These are phyloP conservation scores for Pachliopta kotzebuea DNA, from an alignment of 2,888 invertebrate genomes.

Conservation along the genomic window DNA sequence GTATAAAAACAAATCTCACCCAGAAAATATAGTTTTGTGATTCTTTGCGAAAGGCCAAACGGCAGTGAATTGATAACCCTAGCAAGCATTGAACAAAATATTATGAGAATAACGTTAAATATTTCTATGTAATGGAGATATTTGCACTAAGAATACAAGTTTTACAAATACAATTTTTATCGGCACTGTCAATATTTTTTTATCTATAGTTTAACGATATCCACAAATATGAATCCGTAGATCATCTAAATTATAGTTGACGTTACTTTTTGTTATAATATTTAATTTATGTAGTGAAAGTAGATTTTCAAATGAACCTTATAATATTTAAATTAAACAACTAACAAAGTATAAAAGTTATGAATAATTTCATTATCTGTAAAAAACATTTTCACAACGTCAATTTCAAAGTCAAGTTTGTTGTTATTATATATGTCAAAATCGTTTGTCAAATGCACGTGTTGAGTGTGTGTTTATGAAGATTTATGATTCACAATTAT, in stretches of 20 bases:
- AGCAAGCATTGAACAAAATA: constrained; percentile 72
- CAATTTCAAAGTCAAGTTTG: constrained; percentile 41
- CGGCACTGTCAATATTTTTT: not conserved
- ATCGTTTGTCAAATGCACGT: constrained; percentile 26
- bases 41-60: constrained; percentile 78
- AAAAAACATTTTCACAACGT: constrained; percentile 27
- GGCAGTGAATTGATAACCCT: constrained; percentile 81
- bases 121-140: not conserved
- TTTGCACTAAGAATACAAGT: not conserved
- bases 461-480: not conserved
- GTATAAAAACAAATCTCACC: constrained; percentile 46
- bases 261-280: not conserved
- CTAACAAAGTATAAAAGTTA: not conserved
- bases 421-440: constrained; percentile 17
- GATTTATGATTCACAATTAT: not conserved
- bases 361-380: too few relatives aligned
- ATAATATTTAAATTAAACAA: not conserved
- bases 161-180: not conserved
- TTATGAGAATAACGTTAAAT: constrained; percentile 23
- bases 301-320: not conserved
- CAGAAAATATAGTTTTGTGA: constrained; percentile 84
- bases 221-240: not conserved
- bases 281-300: not conserved
- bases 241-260: not conserved
- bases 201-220: not conserved